Conservation (phyloP, 2,797 vertebrate species). For the Pseudopleuronectes americanus region DNA sequence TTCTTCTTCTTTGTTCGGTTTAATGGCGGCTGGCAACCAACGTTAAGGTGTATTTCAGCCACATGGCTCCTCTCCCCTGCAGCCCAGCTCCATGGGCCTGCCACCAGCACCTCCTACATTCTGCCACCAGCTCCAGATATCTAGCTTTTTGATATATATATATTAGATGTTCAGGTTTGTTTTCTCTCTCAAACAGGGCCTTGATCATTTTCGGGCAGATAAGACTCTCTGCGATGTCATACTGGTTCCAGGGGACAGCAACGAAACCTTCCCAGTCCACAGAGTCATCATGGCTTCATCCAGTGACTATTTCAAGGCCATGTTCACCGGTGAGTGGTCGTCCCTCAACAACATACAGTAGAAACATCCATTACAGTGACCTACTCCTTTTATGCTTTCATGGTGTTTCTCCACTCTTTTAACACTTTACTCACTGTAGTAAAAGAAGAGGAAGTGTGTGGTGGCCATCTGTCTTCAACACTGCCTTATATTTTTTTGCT, state of each 20-base stretch:
- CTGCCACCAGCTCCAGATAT: too few relatives aligned
- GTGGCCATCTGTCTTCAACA: too few relatives aligned
- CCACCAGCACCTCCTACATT: too few relatives aligned
- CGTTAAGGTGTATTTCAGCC: too few relatives aligned
- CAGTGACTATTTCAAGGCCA: slow-evolving; percentile 89
- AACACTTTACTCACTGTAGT: neutral
- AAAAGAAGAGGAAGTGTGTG: neutral
- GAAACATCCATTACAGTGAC: neutral
- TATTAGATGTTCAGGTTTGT: neutral
- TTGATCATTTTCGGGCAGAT: slow-evolving; percentile 78
- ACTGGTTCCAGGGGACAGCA: slow-evolving; percentile 83
- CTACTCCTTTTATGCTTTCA: neutral
- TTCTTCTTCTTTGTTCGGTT: too few relatives aligned
- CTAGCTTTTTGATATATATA: too few relatives aligned
- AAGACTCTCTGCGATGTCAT: slow-evolving; percentile 84
- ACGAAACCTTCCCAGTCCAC: slow-evolving; percentile 83
- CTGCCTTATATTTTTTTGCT: too few relatives aligned
- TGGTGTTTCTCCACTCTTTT: neutral
- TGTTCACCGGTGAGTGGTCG: slow-evolving; percentile 84
- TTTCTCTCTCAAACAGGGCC: slow-evolving; percentile 67
- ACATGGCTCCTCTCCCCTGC: too few relatives aligned
- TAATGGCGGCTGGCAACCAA: too few relatives aligned
- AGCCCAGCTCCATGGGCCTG: too few relatives aligned
- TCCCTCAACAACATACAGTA: neutral
- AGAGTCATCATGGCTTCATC: slow-evolving; percentile 87